Conservation (phyloP, 1,140 invertebrate species). For the Halictus rubicundus region DNA sequence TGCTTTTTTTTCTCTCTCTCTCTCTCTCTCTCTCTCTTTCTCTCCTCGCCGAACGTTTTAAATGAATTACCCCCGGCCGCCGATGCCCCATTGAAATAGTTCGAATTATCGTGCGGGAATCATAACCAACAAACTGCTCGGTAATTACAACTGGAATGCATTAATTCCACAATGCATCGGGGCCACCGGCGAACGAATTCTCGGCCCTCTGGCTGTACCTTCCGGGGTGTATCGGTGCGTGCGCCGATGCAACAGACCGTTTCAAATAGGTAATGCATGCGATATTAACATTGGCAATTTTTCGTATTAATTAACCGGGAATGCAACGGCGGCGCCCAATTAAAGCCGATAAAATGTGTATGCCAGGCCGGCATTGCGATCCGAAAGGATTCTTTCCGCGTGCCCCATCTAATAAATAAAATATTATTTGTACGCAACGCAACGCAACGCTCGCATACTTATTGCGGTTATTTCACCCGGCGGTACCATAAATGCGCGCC, state of each 20-base stretch:
- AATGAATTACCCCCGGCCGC: slow-evolving; percentile 2
- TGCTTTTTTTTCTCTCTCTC: too few relatives aligned
- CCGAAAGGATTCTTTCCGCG: slow-evolving; percentile 51
- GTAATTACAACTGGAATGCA: slow-evolving; percentile 69
- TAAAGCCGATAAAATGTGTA: slow-evolving; percentile 66
- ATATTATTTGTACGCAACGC: slow-evolving; percentile 35
- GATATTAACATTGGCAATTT: slow-evolving; percentile 70
- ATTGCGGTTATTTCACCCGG: slow-evolving; percentile 31
- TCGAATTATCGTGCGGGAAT: slow-evolving; percentile 56
- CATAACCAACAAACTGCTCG: slow-evolving; percentile 51
- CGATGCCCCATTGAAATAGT: slow-evolving; percentile 31
- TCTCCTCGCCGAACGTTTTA: too few relatives aligned
- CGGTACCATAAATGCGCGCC: slow-evolving; percentile 17
- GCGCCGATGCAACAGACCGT: slow-evolving; percentile 53
- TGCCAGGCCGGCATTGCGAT: slow-evolving; percentile 41
- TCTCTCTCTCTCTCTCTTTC: too few relatives aligned
- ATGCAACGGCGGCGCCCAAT: slow-evolving; percentile 62
- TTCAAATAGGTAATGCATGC: slow-evolving; percentile 65
- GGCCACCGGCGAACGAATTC: slow-evolving; percentile 53
- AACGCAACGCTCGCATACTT: slow-evolving; percentile 13
- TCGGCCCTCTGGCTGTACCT: slow-evolving; percentile 58
- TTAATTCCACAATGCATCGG: slow-evolving; percentile 54
- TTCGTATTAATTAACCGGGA: slow-evolving; percentile 70
- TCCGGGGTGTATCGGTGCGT: slow-evolving; percentile 50
- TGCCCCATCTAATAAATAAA: slow-evolving; percentile 57